These are phyloP conservation scores for Cheiracanthium punctorium DNA, from an alignment of 2,888 invertebrate species.

Conservation along the genomic window DNA sequence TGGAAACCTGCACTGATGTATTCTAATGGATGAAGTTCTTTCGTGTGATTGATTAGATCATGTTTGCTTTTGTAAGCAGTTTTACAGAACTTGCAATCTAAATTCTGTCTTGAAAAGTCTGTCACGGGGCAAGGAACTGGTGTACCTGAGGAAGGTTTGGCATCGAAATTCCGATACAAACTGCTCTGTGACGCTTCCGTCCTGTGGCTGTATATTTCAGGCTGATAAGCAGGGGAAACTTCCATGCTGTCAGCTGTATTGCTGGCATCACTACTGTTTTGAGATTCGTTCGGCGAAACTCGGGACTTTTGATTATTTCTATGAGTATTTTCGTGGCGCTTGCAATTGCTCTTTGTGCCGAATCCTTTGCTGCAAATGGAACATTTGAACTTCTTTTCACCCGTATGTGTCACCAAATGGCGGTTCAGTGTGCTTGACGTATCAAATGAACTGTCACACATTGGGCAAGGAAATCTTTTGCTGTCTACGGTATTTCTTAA, in stretches of 20 bases:
- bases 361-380: slow-evolving; percentile 93
- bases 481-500: background rate
- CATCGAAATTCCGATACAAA: background rate
- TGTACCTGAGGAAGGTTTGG: background rate
- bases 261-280: background rate
- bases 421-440: slow-evolving; percentile 95
- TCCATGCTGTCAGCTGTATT: background rate
- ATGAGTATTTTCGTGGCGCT: slow-evolving; percentile 91
- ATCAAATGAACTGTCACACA: slow-evolving; percentile 94
- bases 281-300: background rate
- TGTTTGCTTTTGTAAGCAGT: slow-evolving; percentile 18
- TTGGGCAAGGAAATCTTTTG: slow-evolving; percentile 91
- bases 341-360: slow-evolving; percentile 97
- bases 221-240: too few species aligned
- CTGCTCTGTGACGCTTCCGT: too few species aligned
- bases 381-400: slow-evolving; percentile 95
- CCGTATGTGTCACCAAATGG: slow-evolving; percentile 95
- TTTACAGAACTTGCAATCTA: slow-evolving; percentile 25
- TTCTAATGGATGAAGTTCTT: slow-evolving; percentile 36
- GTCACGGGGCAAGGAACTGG: background rate
- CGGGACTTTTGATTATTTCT: background rate
- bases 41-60: slow-evolving; percentile 26
- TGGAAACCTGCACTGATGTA: too few species aligned
- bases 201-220: too few species aligned
- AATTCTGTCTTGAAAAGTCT: background rate